Evolutionary conservation across 1,140 invertebrate genomes (phyloP), one percentile per base, ranked within the genome.

Genomic region (Orchesella cincta): DNA sequence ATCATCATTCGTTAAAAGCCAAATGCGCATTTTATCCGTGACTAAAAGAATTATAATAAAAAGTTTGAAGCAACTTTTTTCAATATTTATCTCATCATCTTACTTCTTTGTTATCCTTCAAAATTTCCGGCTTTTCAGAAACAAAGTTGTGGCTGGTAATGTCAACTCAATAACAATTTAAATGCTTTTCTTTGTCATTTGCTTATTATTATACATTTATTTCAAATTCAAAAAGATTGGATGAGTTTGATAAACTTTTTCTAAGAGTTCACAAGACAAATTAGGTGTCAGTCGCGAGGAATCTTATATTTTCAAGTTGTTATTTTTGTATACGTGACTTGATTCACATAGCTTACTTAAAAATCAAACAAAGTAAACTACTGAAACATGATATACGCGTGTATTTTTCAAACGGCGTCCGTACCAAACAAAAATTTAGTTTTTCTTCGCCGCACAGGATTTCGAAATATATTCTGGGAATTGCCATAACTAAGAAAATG

Each of bases 121-220:
- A 33, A 1, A 23, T 67, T 12, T 67, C 62, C 62, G 62, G 62
- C 31, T 31, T 67, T 67, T 67, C 62, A 33, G 62, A 33, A 67
- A 67, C 8, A 20, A 8, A 46, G 20, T 20, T 12, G 39, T 8
- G 20, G 39, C n/a, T n/a, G n/a, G n/a, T n/a, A 46, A 46, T 46
- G 8, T 46, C 39, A 46, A 46, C 39, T 12, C 8, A 46, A 46
- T 46, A 12, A 46, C 39, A 8, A n/a, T 46, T 20, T 46, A 46
- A 46, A 46, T 46, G 39, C 8, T 46, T 20, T 16, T 8, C 5
- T 67, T 67, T 8, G 26, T 14, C 23, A 67, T 31, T 29, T 67
- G 29, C 62, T 29, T n/a, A n/a, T n/a, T n/a, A n/a, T n/a, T n/a
- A n/a, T n/a, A n/a, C n/a, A n/a, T n/a, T n/a, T n/a, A n/a, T n/a